These are phyloP conservation scores for Hydrolagus colliei DNA, from an alignment of 2,797 vertebrate species.

Conservation along the genomic window DNA sequence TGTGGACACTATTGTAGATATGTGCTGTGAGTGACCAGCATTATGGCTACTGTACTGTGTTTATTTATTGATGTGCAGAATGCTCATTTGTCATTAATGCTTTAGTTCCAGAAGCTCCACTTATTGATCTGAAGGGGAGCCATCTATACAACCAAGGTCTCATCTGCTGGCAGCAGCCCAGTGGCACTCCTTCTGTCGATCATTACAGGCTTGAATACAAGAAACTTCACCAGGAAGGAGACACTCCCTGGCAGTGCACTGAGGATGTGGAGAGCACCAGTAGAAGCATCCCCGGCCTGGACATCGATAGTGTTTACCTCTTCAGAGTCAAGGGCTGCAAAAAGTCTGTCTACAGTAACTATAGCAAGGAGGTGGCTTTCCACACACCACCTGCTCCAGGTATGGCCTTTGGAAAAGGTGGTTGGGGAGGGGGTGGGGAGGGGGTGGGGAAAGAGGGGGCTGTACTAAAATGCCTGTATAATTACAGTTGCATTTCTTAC, in stretches of 20 bases:
- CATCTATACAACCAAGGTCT: conserved; percentile 78
- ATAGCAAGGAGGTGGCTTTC: conserved; percentile 76
- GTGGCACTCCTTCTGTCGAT: conserved; percentile 71
- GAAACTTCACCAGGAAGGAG: conserved; percentile 60
- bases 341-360: conserved; percentile 72
- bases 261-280: conserved; percentile 62
- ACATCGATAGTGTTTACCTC: conserved; percentile 64
- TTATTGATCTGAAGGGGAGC: conserved; percentile 76
- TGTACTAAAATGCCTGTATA: not conserved
- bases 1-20: too few species aligned
- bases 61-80: not conserved
- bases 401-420: conserved; percentile 44
- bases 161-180: conserved; percentile 77
- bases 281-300: conserved; percentile 68
- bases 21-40: too few species aligned
- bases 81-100: not conserved
- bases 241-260: conserved; percentile 53
- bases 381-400: conserved; percentile 81
- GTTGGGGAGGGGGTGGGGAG: not conserved
- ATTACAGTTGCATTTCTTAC: not conserved
- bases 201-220: conserved; percentile 79
- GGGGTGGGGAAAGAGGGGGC: not conserved
- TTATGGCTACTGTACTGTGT: too few species aligned
- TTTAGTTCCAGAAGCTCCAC: conserved; percentile 76
- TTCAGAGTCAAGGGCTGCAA: conserved; percentile 81